phyloP scores from a whole-genome alignment of 2,797 vertebrate species.

The Adelosebastes latens region DNA sequence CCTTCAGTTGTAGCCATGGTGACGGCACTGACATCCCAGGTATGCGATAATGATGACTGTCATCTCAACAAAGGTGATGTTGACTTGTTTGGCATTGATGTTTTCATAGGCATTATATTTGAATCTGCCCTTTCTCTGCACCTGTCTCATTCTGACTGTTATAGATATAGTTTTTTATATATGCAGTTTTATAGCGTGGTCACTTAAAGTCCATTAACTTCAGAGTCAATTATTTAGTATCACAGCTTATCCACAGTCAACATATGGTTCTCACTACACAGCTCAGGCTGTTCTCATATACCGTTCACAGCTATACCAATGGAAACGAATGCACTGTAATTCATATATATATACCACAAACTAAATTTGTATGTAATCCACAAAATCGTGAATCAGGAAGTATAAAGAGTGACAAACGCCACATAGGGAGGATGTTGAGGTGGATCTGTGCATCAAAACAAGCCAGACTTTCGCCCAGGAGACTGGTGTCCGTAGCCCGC shows the following conservation, averaged over 20 bases:
- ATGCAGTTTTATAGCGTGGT: background rate
- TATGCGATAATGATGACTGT: background rate
- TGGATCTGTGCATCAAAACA: too few relatives aligned
- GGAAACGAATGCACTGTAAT: too few relatives aligned
- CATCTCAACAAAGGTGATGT: background rate
- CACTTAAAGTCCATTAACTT: too few relatives aligned
- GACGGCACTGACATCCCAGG: background rate
- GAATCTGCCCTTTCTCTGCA: background rate
- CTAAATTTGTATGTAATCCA: too few relatives aligned
- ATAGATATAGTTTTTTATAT: background rate
- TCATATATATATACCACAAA: too few relatives aligned
- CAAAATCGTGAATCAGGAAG: too few relatives aligned
- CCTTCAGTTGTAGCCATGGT: slow-evolving; percentile 5
- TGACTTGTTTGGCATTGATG: background rate
- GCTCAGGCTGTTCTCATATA: too few relatives aligned
- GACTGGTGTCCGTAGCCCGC: fast-evolving
- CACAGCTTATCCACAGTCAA: background rate
- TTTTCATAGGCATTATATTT: background rate
- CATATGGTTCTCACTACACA: background rate
- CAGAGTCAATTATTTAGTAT: background rate
- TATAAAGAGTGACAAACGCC: too few relatives aligned
- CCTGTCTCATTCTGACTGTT: background rate
- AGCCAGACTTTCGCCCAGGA: too few relatives aligned
- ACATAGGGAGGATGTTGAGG: too few relatives aligned
- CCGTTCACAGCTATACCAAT: too few relatives aligned